Base-by-base conservation (phyloP, 2,888 invertebrate genomes). In the Cyclophora albipunctata region DNA sequence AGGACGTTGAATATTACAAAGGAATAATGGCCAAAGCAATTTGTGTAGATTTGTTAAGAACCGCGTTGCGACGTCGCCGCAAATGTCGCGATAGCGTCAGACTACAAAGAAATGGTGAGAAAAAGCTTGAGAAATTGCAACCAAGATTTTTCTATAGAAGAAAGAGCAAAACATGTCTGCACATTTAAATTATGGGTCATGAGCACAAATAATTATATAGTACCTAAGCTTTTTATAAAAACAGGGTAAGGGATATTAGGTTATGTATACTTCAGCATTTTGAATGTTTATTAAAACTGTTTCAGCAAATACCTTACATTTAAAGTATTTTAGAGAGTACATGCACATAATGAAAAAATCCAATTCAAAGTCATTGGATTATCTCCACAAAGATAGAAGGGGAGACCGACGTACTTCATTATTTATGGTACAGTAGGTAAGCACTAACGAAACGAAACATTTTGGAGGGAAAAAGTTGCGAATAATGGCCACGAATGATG, bases 401-500 rank as follows among this genome's bases (percentile, higher is more conserved):
- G 58, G 52, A 66, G 64, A 60, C 55, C 59, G 63, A 66, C 63
- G 59, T 60, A 54, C 65, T 62, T 63, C 62, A 67, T 69, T 72
- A 71, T 67, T 69, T 71, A 69, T 67, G 58, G 64, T 60, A 62
- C 63, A 60, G 59, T 61, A 56, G 58, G 52, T 59, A 56, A 59
- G 48, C 55, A 50, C 52, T 57, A 56, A 56, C 54, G 54, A 55
- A 57, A 64, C 56, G 54, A 61, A 71, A 67, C 64, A 63, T 66
- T 67, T 59, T 55, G 57, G 55, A 57, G 59, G 58, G 57, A 67
- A 71, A 70, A 72, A 67, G 58, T 70, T 67, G 53, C 54, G 57
- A 61, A 69, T 71, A 73, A 75, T 69, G 67, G 66, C 63, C 63
- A 66, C 63, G 65, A 45, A 60, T 63, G 62, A 71, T 69, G 71